Base-by-base conservation (phyloP, 1,140 invertebrate species). In the Psix sp. region DNA sequence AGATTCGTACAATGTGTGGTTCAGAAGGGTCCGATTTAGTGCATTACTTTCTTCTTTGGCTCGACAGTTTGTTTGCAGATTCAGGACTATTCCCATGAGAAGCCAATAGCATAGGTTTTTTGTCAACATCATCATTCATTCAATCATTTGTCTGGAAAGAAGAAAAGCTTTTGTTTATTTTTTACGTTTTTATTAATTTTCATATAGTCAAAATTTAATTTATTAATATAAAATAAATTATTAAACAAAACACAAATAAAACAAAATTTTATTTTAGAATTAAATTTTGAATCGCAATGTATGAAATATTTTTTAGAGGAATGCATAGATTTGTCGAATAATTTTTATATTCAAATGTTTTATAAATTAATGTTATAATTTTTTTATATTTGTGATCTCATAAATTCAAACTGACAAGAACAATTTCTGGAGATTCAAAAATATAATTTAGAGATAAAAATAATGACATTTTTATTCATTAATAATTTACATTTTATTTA, bases 101-200 rank as follows among this genome's bases (percentile, higher is more conserved):
- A 84, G 75, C 79, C 80, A 84, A 60, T 79, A 79, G 66, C 71
- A 81, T 65, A 77, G 54, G 66, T 67, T 77, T 70, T 77, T 80
- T 78, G 77, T 67, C 77, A 78, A 78, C 84, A 81, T 85, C 78
- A 62, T 75, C 43, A 72, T 72, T 63, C 45, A 72, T 63, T 57
- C 21, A 46, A 18, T 72, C 67, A 63, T 72, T 51, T 40, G 67
- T 48, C 57, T 72, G 51, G 51, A 14, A 40, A 39, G 7, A 36
- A 10, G 16, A 49, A 31, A 13, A 42, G 7, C 21, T 24, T 3
- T 24, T 7, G 21, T 24, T 24, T 4, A 24, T 24, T 24, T 4
- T 24, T 24, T 3, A n/a, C n/a, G n/a, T n/a, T n/a, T n/a, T n/a
- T 29, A 29, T 24, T 24, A 5, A 29, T 29, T 29, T 29, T 29